Conservation (phyloP, 37 sponge, comb jelly and placozoan genomes). For the Theonella swinhoei region DNA sequence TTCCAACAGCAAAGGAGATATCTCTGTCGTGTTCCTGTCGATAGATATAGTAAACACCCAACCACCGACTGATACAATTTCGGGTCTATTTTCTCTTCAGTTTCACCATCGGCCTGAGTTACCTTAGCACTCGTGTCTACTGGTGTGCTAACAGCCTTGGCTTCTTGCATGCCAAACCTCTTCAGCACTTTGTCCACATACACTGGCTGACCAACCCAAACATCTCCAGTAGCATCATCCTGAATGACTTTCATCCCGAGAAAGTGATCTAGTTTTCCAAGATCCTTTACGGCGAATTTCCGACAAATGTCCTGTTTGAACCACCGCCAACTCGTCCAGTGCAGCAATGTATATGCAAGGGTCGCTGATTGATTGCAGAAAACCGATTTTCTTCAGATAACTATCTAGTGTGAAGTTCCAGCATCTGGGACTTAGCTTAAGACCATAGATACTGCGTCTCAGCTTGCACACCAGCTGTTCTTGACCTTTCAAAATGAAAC, state of each 20-base stretch:
- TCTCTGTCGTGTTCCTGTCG: slow-evolving; percentile 58
- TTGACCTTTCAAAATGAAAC: slow-evolving; percentile 55
- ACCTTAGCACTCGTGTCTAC: slow-evolving; percentile 16
- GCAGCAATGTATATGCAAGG: slow-evolving; percentile 42
- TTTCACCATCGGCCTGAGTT: slow-evolving; percentile 21
- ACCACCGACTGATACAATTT: slow-evolving; percentile 44
- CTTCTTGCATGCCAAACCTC: slow-evolving; percentile 59
- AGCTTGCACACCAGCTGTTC: slow-evolving; percentile 61
- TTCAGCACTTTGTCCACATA: slow-evolving; percentile 42
- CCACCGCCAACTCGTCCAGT: slow-evolving; percentile 38
- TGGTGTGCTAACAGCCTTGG: slow-evolving; percentile 38
- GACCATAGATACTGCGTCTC: slow-evolving; percentile 67
- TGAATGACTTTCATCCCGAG: slow-evolving; percentile 54
- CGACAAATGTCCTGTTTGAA: slow-evolving; percentile 24
- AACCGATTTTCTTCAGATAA: slow-evolving; percentile 56
- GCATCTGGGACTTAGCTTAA: slow-evolving; percentile 46
- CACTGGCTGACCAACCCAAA: slow-evolving; percentile 73
- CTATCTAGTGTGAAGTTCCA: not conserved
- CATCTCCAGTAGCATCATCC: slow-evolving; percentile 27
- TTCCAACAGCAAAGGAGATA: slow-evolving; percentile 47
- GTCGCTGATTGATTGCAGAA: slow-evolving; percentile 27
- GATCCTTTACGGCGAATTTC: slow-evolving; percentile 45
- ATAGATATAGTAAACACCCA: slow-evolving; percentile 51
- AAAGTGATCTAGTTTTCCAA: slow-evolving; percentile 56
- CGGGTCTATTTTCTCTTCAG: slow-evolving; percentile 14